Evolutionary conservation across 1,140 invertebrate species (phyloP).

Genomic region (Venustaconcha ellipsiformis): DNA sequence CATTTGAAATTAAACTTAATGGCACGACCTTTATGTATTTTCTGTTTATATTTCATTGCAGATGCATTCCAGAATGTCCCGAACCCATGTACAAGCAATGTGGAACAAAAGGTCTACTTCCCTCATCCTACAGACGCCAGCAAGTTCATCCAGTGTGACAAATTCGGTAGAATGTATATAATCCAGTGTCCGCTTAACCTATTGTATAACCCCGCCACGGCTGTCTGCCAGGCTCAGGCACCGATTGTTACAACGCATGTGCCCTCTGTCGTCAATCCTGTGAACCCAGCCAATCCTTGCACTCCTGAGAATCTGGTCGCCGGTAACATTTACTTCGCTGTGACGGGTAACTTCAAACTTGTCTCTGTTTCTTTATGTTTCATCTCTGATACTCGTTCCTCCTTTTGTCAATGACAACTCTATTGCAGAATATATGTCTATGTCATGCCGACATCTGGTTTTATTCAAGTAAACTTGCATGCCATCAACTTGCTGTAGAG

Average conservation of each 20-base stretch:
- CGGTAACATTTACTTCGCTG: conserved; percentile 37
- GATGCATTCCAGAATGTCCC: conserved; percentile 42
- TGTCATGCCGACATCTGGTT: too few species aligned
- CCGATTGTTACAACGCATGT: not conserved
- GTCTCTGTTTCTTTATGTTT: too few species aligned
- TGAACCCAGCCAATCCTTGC: conserved; percentile 33
- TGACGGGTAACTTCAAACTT: conserved; percentile 7
- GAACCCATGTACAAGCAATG: conserved; percentile 38
- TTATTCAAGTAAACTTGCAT: too few species aligned
- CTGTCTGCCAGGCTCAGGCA: conserved; percentile 8
- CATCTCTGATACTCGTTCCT: not conserved
- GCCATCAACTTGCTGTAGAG: too few species aligned
- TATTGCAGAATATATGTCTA: too few species aligned
- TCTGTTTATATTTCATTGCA: conserved; percentile 6
- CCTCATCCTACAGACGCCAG: conserved; percentile 41
- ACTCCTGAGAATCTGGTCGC: conserved; percentile 22
- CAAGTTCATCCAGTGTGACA: conserved; percentile 53
- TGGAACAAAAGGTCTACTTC: conserved; percentile 33
- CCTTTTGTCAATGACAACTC: too few species aligned
- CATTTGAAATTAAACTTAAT: too few species aligned
- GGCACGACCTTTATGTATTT: too few species aligned
- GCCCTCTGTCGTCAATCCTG: not conserved
- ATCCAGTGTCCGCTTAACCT: conserved; percentile 44
- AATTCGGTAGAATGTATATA: conserved; percentile 43
- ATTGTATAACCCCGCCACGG: conserved; percentile 12